These are phyloP conservation scores for Mycalesis mineus DNA, from an alignment of 2,888 invertebrate genomes.

Conservation along the genomic window DNA sequence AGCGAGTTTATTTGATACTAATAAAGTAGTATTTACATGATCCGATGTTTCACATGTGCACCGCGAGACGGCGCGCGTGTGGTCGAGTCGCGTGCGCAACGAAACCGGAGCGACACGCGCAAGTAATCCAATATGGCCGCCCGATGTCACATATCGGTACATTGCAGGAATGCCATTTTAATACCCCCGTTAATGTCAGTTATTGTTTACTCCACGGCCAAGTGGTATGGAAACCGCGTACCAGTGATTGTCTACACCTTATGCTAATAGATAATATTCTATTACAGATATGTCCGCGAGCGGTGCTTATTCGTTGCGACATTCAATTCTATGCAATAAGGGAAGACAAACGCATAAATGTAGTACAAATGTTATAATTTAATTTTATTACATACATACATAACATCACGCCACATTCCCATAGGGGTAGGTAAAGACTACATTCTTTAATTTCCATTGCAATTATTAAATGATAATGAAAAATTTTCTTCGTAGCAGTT, in stretches of 20 bases:
- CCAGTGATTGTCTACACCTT: slow-evolving; percentile 18
- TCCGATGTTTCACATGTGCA: slow-evolving; percentile 10
- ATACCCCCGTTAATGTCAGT: slow-evolving; percentile 70
- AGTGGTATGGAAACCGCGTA: slow-evolving; percentile 50
- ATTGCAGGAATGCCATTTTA: slow-evolving; percentile 74
- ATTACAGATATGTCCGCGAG: background rate
- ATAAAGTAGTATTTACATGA: background rate
- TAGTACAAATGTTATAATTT: no score
- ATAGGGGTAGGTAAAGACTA: no score
- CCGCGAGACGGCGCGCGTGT: slow-evolving; percentile 73
- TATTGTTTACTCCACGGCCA: slow-evolving; percentile 69
- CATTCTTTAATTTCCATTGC: no score
- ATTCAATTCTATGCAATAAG: no score
- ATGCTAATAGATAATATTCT: slow-evolving; percentile 3
- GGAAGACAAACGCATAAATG: no score
- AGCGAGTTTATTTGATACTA: no score
- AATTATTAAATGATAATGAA: no score
- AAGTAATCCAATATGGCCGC: slow-evolving; percentile 75
- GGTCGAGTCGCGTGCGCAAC: slow-evolving; percentile 75
- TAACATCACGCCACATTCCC: no score
- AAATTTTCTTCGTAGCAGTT: no score
- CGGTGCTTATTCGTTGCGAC: no score
- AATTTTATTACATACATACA: no score
- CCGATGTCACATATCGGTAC: slow-evolving; percentile 66
- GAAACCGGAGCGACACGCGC: slow-evolving; percentile 75